Evolutionary conservation across 2,797 vertebrate genomes (phyloP), one percentile per base, ranked within the genome.

Genomic region (Hemitrygon akajei): DNA sequence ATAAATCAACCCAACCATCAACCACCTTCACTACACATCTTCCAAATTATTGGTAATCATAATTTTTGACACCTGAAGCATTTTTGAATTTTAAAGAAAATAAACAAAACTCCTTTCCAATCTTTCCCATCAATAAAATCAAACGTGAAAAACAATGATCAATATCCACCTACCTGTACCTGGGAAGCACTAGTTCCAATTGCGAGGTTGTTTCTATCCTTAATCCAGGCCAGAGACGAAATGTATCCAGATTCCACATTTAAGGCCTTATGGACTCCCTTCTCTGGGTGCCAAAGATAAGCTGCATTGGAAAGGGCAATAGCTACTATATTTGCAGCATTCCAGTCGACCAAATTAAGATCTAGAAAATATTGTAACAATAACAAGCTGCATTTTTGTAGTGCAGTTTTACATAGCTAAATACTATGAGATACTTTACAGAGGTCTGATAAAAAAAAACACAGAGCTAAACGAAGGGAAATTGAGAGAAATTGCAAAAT

Each of bases 301-400:
- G 96, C 96, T 94, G 95, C 94, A 69, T 96, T 95, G 94, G 96
- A 97, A 77, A 97, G 95, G 22, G 96, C 97, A 94, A 97, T 25
- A 56, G 97, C 97, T 94, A 98, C 66, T 94, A 96, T 91, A 94
- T 97, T 97, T 47, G 95, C 94, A 94, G 95, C 95, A 93, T 95
- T 98, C 96, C 97, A 98, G 93, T 97, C 96, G 2, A 97, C 94
- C 75, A 97, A 95, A 94, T 97, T 96, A 47, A 97, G 94, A 96
- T 98, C 97, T 98, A 95, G 91, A 95, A 92, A 95, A 71, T 94
- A 95, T 95, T 76, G 27, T 93, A 27, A 93, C 22, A 75, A 75
- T 27, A 87, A 63, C 58, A 37, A 89, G 16, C 86, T 69, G 16
- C 63, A 89, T 69, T 37, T 86, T 37, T 37, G 22, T 37, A 10